Conservation (phyloP, 2,888 invertebrate species). For the Drosophila fungiperda region DNA sequence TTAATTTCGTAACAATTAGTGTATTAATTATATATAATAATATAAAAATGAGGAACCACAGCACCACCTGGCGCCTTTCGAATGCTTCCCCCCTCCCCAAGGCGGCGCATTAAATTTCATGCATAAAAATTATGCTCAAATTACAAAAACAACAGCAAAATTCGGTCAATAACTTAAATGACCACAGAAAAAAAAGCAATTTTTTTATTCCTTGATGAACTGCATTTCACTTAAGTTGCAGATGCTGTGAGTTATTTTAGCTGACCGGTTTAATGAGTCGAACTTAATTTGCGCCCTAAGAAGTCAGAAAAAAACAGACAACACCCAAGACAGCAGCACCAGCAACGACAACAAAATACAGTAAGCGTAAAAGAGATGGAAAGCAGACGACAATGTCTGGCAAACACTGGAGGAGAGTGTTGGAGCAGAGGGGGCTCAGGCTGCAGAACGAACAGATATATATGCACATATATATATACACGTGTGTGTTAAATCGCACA, state of each 20-base stretch:
- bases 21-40: slow-evolving; percentile 26
- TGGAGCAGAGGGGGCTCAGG: slow-evolving; percentile 43
- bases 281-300: slow-evolving; percentile 77
- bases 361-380: slow-evolving; percentile 26
- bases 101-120: slow-evolving; percentile 64
- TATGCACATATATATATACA: slow-evolving; percentile 11
- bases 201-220: slow-evolving; percentile 55
- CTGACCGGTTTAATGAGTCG: slow-evolving; percentile 78
- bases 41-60: slow-evolving; percentile 4
- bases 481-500: slow-evolving; percentile 55
- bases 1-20: slow-evolving; percentile 36
- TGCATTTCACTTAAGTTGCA: slow-evolving; percentile 51
- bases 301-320: slow-evolving; percentile 37
- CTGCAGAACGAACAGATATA: slow-evolving; percentile 62
- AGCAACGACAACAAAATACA: slow-evolving; percentile 18
- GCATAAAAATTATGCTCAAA: slow-evolving; percentile 39
- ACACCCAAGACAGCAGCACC: slow-evolving; percentile 45
- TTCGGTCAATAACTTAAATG: slow-evolving; percentile 77
- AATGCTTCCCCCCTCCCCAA: background rate
- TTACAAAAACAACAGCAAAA: slow-evolving; percentile 62
- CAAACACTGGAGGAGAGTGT: slow-evolving; percentile 38
- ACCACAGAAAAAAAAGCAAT: slow-evolving; percentile 48
- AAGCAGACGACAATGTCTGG: slow-evolving; percentile 58
- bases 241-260: slow-evolving; percentile 65
- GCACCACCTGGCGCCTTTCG: slow-evolving; percentile 50